These are phyloP conservation scores for Lottia scabra DNA, from an alignment of 2,888 invertebrate genomes.

Conservation along the genomic window DNA sequence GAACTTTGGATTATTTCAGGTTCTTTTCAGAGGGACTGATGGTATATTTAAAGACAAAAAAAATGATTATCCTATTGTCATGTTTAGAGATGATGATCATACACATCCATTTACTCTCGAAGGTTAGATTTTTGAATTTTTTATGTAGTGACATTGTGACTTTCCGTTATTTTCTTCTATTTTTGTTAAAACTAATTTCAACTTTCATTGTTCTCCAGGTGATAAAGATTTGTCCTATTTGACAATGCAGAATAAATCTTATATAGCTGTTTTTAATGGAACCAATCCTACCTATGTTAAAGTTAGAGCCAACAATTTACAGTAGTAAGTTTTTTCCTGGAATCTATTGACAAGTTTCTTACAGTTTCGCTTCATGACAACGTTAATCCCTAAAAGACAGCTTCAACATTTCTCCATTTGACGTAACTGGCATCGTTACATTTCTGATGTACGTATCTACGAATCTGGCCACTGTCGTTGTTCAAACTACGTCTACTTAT, in stretches of 20 bases:
- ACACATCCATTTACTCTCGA: slow-evolving; percentile 1
- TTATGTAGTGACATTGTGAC: no score
- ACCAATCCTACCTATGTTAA: slow-evolving; percentile 11
- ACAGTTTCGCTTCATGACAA: no score
- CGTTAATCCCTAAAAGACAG: no score
- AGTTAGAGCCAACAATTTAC: slow-evolving; percentile 8
- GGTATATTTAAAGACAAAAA: slow-evolving; percentile 14
- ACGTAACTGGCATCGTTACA: no score
- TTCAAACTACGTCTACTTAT: no score
- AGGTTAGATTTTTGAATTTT: slow-evolving; percentile 2
- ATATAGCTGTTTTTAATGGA: slow-evolving; percentile 23
- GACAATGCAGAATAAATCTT: slow-evolving; percentile 18
- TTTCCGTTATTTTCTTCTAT: no score
- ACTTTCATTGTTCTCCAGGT: slow-evolving; percentile 6
- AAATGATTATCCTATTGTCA: slow-evolving; percentile 4
- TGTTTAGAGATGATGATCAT: slow-evolving; percentile 18
- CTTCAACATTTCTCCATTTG: no score
- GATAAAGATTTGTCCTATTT: slow-evolving; percentile 12
- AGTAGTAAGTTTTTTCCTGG: slow-evolving; percentile 12
- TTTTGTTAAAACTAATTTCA: no score
- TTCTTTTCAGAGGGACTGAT: slow-evolving; percentile 14
- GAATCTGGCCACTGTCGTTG: no score
- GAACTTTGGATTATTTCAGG: slow-evolving; percentile 2
- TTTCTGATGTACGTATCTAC: no score
- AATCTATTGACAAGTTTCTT: no score